These are phyloP conservation scores for Macquaria australasica DNA, from an alignment of 2,113 vertebrate species.

Conservation along the genomic window DNA sequence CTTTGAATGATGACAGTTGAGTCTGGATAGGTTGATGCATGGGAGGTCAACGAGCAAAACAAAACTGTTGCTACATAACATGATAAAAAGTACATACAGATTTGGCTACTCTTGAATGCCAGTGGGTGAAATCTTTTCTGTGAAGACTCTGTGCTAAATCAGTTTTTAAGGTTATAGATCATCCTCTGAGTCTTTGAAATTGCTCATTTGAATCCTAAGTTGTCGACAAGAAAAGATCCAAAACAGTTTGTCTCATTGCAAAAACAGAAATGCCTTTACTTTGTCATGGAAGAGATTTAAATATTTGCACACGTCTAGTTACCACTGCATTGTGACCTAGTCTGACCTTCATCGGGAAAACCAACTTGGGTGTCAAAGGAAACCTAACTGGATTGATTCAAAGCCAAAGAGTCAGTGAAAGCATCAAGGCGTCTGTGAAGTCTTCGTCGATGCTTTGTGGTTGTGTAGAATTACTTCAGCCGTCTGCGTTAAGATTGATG, in stretches of 20 bases:
- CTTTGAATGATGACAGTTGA: neutral
- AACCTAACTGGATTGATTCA: conserved; percentile 26
- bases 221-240: neutral
- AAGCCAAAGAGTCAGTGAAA: conserved; percentile 17
- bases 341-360: conserved; percentile 17
- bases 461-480: conserved; percentile 50
- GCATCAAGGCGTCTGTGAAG: conserved; percentile 7
- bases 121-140: neutral
- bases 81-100: neutral
- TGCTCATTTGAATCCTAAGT: neutral
- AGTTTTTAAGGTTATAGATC: neutral
- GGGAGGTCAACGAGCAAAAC: neutral
- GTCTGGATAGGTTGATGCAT: neutral
- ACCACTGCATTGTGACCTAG: neutral
- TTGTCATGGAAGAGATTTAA: neutral
- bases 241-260: neutral
- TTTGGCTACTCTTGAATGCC: neutral
- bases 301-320: neutral
- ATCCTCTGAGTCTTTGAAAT: neutral
- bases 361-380: conserved; percentile 24
- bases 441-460: conserved; percentile 53
- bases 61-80: neutral
- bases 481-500: conserved; percentile 52
- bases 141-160: neutral
- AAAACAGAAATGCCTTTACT: neutral